These are phyloP conservation scores for Rhopalosiphum nymphaeae DNA, from an alignment of 2,888 invertebrate species.

Conservation along the genomic window DNA sequence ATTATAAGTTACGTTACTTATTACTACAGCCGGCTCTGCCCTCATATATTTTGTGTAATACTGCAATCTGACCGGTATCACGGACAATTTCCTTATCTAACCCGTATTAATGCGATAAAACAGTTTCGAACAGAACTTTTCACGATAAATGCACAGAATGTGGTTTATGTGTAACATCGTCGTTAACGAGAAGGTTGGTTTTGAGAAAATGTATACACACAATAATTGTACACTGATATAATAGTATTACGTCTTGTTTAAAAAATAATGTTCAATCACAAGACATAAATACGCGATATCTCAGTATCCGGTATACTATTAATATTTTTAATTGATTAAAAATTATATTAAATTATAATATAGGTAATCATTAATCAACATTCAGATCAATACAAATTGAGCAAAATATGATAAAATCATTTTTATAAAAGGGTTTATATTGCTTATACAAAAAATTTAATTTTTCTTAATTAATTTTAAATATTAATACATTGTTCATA, in stretches of 20 bases:
- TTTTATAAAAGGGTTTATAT: background rate
- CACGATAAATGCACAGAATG: background rate
- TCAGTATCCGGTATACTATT: background rate
- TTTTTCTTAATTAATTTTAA: background rate
- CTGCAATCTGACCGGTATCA: constrained; percentile 41
- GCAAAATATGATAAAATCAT: background rate
- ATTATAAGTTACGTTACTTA: constrained; percentile 7
- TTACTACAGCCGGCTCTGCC: background rate
- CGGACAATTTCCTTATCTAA: constrained; percentile 51
- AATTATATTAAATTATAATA: background rate
- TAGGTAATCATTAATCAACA: background rate
- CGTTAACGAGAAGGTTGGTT: constrained; percentile 17
- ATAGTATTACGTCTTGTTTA: background rate
- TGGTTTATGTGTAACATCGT: background rate
- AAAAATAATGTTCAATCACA: background rate
- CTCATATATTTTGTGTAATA: background rate
- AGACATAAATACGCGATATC: background rate
- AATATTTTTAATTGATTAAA: background rate
- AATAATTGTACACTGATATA: background rate
- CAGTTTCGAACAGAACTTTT: constrained; percentile 3
- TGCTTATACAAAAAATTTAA: background rate
- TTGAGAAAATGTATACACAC: background rate
- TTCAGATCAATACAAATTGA: background rate
- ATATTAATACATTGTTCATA: background rate
- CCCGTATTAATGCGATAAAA: constrained; percentile 24